A percentile compares a stretch with the other conserved stretches of the same genome.
Conservation (phyloP, 2,797 vertebrate genomes). For the Zenarchopterus dispar region DNA sequence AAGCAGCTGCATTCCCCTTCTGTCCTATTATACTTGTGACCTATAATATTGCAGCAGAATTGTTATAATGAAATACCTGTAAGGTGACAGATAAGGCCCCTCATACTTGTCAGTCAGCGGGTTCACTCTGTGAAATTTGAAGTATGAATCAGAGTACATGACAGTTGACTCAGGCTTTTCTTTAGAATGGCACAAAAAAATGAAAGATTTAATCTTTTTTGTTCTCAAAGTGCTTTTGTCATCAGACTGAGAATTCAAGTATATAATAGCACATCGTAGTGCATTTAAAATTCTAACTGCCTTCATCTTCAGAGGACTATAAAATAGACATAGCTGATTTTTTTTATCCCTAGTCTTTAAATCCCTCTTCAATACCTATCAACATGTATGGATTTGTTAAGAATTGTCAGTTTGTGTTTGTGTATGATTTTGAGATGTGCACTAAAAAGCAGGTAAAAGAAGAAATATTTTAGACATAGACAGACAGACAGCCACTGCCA, state of each 20-base stretch:
- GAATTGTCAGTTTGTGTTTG: constrained; percentile 28
- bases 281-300: too few species aligned
- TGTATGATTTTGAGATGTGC: constrained; percentile 24
- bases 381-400: constrained; percentile 18
- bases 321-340: too few species aligned
- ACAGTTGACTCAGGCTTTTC: constrained; percentile 64
- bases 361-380: too few species aligned
- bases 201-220: constrained; percentile 54
- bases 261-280: not conserved
- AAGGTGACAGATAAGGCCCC: constrained; percentile 67
- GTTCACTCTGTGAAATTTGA: constrained; percentile 50
- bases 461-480: constrained; percentile 33
- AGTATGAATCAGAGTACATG: constrained; percentile 59
- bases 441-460: constrained; percentile 27
- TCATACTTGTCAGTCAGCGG: constrained; percentile 65
- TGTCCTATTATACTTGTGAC: constrained; percentile 2
- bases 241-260: constrained; percentile 10
- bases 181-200: constrained; percentile 28
- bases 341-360: too few species aligned
- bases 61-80: constrained; percentile 69
- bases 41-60: constrained; percentile 46
- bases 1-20: constrained; percentile 46
- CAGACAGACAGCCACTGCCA: constrained; percentile 39
- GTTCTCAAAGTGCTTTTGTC: constrained; percentile 57
- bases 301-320: too few species aligned